These are phyloP conservation scores for Prunella himalayana DNA, from an alignment of 2,113 vertebrate species.

Conservation along the genomic window DNA sequence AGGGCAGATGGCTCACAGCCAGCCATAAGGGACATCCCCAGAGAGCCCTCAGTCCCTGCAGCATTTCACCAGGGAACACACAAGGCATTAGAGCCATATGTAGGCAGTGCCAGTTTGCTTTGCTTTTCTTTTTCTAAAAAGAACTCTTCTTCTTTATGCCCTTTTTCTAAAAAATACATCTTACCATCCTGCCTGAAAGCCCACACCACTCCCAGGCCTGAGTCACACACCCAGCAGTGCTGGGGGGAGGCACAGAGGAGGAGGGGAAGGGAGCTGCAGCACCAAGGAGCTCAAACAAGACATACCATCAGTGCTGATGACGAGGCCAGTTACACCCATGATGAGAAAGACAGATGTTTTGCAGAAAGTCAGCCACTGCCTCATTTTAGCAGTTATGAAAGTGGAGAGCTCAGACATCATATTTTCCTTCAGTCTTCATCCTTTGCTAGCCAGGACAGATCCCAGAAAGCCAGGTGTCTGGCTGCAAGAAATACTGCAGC, in stretches of 20 bases:
- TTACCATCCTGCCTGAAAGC: background rate
- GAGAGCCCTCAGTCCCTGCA: background rate
- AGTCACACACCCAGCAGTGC: background rate
- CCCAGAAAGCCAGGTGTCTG: background rate
- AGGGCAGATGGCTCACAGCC: background rate
- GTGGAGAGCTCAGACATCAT: background rate
- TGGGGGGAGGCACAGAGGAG: background rate
- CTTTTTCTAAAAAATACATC: background rate
- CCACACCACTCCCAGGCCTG: background rate
- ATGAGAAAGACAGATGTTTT: slow-evolving; percentile 51
- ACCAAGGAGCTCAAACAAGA: background rate
- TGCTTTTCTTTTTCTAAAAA: background rate
- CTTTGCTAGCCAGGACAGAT: background rate
- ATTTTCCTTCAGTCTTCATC: background rate
- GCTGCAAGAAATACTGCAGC: background rate
- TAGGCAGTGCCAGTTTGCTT: background rate
- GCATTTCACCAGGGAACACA: background rate
- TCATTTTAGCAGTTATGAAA: background rate
- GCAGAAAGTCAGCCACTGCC: background rate
- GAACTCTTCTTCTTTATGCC: background rate
- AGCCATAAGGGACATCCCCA: background rate
- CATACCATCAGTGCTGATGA: background rate
- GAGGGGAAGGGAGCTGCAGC: background rate
- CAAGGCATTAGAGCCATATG: accelerated
- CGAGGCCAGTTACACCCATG: background rate